Percentiles rank a stretch among this genome's conserved stretches.
These are phyloP conservation scores for Vipera ursinii DNA, from an alignment of 2,797 vertebrate genomes.

Conservation along the genomic window DNA sequence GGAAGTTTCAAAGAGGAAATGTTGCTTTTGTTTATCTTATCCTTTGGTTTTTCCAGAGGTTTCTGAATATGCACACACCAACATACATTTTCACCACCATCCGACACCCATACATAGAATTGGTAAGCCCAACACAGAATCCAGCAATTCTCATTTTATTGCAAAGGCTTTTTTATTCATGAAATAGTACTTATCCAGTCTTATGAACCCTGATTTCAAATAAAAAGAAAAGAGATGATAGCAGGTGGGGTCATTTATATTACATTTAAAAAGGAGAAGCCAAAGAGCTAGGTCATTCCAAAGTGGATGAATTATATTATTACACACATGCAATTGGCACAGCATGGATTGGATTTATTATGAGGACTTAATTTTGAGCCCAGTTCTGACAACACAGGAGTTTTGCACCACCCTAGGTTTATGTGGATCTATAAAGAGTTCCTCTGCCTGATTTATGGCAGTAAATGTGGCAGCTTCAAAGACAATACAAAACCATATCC, in stretches of 20 bases:
- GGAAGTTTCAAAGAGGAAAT: too few relatives aligned
- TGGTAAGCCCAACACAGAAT: neutral
- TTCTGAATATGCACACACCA: neutral
- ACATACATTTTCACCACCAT: neutral
- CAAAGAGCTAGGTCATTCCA: neutral
- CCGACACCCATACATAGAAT: neutral
- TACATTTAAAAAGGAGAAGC: slow-evolving; percentile 15
- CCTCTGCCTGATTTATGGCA: neutral
- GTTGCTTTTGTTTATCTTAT: too few relatives aligned
- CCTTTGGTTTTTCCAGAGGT: neutral
- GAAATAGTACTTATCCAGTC: slow-evolving; percentile 7
- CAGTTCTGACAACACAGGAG: neutral
- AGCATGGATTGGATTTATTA: neutral
- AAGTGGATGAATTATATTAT: slow-evolving; percentile 10
- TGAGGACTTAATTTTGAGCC: slow-evolving; percentile 6
- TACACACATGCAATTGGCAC: neutral
- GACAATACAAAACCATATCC: neutral
- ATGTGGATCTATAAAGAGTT: neutral
- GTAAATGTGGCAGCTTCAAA: neutral
- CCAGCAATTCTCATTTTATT: neutral
- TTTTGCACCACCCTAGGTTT: neutral
- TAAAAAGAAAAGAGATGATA: slow-evolving; percentile 28
- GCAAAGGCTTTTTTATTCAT: slow-evolving; percentile 16
- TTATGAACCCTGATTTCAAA: slow-evolving; percentile 20
- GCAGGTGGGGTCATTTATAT: neutral